A percentile compares a stretch with the other conserved stretches of the same genome.
Evolutionary conservation across 2,113 vertebrate species (phyloP).

Genomic region (Nipponia nippon): DNA sequence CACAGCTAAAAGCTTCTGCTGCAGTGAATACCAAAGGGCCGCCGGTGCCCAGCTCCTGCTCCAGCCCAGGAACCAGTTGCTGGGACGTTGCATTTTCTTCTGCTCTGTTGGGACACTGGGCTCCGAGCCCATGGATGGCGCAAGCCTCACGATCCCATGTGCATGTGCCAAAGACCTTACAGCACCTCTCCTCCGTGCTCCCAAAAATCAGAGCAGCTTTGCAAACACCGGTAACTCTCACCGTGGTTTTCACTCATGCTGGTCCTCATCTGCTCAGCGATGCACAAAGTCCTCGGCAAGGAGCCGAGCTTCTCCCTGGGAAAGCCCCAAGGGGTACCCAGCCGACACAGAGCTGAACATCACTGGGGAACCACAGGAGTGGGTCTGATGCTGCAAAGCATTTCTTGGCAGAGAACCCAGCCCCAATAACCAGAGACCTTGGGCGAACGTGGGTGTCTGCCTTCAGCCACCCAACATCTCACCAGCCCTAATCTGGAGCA

Average conservation of each 20-base stretch:
- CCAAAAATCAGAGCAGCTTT: neutral
- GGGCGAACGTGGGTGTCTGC: accelerated
- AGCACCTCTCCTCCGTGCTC: neutral
- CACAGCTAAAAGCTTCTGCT: neutral
- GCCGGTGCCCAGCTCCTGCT: neutral
- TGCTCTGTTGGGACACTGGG: accelerated
- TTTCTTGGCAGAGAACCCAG: neutral
- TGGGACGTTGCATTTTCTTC: neutral
- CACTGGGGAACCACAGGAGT: accelerated
- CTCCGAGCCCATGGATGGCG: accelerated
- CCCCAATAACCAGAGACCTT: neutral
- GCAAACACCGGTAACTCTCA: accelerated
- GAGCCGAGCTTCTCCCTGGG: neutral
- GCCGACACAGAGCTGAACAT: accelerated
- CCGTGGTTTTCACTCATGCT: accelerated
- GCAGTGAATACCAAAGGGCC: neutral
- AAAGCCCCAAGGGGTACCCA: neutral
- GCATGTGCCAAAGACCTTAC: accelerated
- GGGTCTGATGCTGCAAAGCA: neutral
- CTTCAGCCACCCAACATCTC: neutral
- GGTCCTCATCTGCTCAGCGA: neutral
- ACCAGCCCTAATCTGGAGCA: neutral
- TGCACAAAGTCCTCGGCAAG: neutral
- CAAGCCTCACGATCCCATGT: accelerated
- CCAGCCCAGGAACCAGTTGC: neutral